Evolutionary conservation across 2,113 vertebrate genomes (phyloP), one percentile per base, ranked within the genome.

Genomic region (Silurus glanis): DNA sequence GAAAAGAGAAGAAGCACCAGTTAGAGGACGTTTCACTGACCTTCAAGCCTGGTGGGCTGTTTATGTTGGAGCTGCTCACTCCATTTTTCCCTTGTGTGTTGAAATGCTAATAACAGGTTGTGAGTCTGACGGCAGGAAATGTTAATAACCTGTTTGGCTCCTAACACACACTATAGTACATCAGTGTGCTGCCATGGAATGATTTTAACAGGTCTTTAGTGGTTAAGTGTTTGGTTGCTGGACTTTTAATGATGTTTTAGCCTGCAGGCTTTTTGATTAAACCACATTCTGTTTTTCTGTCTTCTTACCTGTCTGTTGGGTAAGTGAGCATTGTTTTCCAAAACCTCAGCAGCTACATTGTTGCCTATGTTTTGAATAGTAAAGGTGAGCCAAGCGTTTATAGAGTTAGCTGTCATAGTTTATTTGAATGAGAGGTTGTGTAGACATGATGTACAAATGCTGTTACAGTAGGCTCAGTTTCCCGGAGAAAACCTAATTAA

Each of bases 1-100:
- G 76, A 28, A 23, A 56, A 86, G 82, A 83, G 80, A 61, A 83
- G 81, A 82, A 69, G 72, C 53, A 71, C 51, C 53, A 47, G 88
- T 71, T 89, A 87, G 89, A 93, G 92, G 93, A 93, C 92, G 89
- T 75, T 64, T 17, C 80, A 75, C 81, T 95, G 94, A 95, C 95
- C 94, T 95, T 93, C 93, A 94, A 84, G 75, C 81, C 91, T 91
- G 37, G 91, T 91, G 93, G 83, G 87, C 88, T 89, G 91, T 88
- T 83, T 79, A 56, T 82, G 85, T 91, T 82, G 23, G 82, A 14
- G 91, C 83, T 84, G 90, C 89, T 84, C 89, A 85, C 91, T 92
- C 69, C 86, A 86, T 89, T 83, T 89, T 81, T 90, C 84, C 82
- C 86, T 74, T 12, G 61, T 88, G 88, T 84, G 86, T 79, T 64